Evolutionary conservation across 2,113 vertebrate species (phyloP).

Genomic region (Pseudonaja textilis): DNA sequence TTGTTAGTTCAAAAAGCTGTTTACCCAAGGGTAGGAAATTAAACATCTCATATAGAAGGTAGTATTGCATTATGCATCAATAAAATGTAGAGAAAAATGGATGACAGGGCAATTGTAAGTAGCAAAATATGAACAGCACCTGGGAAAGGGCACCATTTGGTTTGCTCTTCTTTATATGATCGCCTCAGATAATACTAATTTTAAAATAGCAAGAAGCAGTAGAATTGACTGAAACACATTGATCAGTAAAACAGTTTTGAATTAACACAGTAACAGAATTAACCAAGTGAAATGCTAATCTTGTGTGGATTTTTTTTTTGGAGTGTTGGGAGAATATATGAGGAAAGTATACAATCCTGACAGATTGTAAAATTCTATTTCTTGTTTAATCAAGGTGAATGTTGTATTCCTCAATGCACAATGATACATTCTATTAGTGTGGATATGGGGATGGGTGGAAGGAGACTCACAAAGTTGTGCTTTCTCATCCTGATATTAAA

Average conservation of each 20-base stretch:
- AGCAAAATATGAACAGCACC: conserved; percentile 3
- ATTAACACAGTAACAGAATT: conserved; percentile 17
- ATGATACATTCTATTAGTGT: conserved; percentile 21
- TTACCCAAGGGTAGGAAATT: conserved; percentile 67
- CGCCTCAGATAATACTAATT: conserved; percentile 6
- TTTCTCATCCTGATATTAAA: conserved; percentile 43
- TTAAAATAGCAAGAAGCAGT: neutral
- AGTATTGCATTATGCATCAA: conserved; percentile 41
- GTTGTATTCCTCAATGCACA: conserved; percentile 12
- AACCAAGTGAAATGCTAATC: conserved; percentile 43
- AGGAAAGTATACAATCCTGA: neutral
- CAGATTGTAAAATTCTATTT: conserved; percentile 37
- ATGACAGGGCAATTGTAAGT: conserved; percentile 19
- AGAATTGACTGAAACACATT: conserved; percentile 7
- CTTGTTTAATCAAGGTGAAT: conserved; percentile 29
- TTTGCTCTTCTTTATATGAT: conserved; percentile 6
- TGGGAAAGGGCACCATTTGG: neutral
- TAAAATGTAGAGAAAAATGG: conserved; percentile 21
- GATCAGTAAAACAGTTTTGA: conserved; percentile 8
- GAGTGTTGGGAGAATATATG: neutral
- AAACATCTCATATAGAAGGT: conserved; percentile 56
- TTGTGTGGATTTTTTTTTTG: neutral
- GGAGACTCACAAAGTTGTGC: neutral
- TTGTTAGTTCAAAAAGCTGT: conserved; percentile 61
- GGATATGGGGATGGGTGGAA: neutral